Evolutionary conservation across 2,113 vertebrate genomes (phyloP).

Genomic region (Garra rufa): DNA sequence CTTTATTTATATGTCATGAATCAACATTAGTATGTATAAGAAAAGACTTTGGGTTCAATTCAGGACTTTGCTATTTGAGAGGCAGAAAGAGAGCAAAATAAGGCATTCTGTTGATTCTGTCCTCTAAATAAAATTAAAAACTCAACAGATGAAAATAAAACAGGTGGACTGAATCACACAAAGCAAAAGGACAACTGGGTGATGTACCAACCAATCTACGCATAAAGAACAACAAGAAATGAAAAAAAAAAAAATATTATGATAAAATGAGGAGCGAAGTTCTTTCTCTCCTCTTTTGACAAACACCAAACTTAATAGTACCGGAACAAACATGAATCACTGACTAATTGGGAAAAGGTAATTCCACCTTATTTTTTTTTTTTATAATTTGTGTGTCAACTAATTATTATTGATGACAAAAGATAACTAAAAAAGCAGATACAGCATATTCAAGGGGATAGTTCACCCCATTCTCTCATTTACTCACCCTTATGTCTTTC

Average conservation of each 20-base stretch:
- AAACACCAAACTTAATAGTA: not conserved
- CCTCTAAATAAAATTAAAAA: conserved; percentile 42
- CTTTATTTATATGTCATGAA: conserved; percentile 66
- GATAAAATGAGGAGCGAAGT: not conserved
- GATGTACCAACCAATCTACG: not conserved
- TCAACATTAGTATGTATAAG: conserved; percentile 67
- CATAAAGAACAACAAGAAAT: not conserved
- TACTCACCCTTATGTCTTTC: not conserved
- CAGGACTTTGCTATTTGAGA: conserved; percentile 38
- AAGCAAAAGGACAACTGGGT: conserved; percentile 31
- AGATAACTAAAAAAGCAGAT: not conserved
- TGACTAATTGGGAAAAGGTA: not conserved
- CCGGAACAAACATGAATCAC: not conserved
- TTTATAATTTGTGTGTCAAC: not conserved
- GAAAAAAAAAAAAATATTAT: not conserved
- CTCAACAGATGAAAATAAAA: not conserved
- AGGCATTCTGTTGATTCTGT: conserved; percentile 65
- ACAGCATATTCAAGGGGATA: not conserved
- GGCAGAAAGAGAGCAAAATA: conserved; percentile 62
- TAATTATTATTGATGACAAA: not conserved
- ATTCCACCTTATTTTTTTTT: not conserved
- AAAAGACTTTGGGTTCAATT: conserved; percentile 57
- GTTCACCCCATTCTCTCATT: not conserved
- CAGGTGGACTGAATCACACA: not conserved
- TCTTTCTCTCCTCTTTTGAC: not conserved